Base-by-base conservation (phyloP, 1,140 invertebrate species). In the Heliothis virescens region DNA sequence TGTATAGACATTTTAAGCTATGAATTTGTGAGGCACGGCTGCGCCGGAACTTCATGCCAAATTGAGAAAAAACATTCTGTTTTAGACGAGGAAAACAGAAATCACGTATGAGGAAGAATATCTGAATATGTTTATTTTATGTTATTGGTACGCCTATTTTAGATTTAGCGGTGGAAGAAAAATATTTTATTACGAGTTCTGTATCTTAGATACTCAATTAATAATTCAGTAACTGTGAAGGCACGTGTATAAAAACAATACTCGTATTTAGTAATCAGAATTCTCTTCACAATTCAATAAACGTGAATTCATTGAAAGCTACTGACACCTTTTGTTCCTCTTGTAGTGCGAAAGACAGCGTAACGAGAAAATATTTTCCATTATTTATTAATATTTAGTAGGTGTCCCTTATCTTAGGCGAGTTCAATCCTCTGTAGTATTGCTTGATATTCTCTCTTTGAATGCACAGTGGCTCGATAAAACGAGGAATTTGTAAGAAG, bases 371-470 rank as follows among this genome's bases (percentile, higher is more conserved):
- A 65, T 65, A 65, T 65, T 65, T 63, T 50, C 65, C 65, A 60
- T 76, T 78, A 80, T 78, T 76, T 74, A 84, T 79, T 78, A 81
- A 79, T 80, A 84, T 80, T 83, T 72, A 84, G 74, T 62, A 75
- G 48, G 11, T 74, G 71, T 83, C 74, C 34, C 47, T 77, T 62
- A 59, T 78, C 74, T 75, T 52, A 65, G 16, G 16, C 47, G 69
- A 75, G 75, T 81, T 63, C 78, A 78, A 71, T 81, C 71, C 81
- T 82, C 74, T 59, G 57, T 79, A 83, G 79, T 81, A 84, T 82
- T 81, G 73, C 82, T 87, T 86, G 84, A 85, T 87, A 88, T 89
- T 90, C 87, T 85, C 81, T 85, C 78, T 85, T 82, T 82, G 81
- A 86, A 83, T 86, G 83, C 80, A 79, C 81, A 79, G 47, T 78